Conservation (phyloP, 1,140 invertebrate species). For the Trachymyrmex cornetzi region DNA sequence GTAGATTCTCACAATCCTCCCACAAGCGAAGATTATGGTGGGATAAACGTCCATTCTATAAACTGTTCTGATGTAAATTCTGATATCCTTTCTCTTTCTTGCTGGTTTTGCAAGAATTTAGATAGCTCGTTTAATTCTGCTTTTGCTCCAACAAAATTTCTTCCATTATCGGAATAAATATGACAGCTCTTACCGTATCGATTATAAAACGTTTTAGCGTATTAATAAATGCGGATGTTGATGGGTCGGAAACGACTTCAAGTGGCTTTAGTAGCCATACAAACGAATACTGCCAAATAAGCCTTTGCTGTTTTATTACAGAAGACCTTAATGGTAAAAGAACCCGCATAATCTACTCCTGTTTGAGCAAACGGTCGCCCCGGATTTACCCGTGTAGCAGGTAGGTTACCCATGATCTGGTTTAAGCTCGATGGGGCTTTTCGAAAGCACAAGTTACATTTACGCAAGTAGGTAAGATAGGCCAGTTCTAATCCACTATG, state of each 20-base stretch:
- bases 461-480: no score
- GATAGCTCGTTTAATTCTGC: neutral
- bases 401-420: neutral
- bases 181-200: neutral
- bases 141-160: neutral
- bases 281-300: constrained; percentile 8
- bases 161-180: neutral
- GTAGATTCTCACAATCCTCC: neutral
- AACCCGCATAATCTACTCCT: constrained; percentile 8
- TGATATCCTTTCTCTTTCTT: neutral
- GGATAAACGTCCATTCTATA: constrained; percentile 15
- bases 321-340: neutral
- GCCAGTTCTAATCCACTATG: no score
- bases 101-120: neutral
- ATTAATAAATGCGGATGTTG: neutral
- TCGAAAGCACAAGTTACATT: neutral
- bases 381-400: neutral
- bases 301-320: neutral
- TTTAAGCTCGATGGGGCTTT: neutral
- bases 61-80: neutral
- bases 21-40: constrained; percentile 18
- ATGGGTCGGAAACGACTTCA: neutral
- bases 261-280: constrained; percentile 1
- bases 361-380: neutral
- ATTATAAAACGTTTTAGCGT: neutral